phyloP scores from a whole-genome alignment of 2,888 invertebrate genomes.

The Parnassius mnemosyne region DNA sequence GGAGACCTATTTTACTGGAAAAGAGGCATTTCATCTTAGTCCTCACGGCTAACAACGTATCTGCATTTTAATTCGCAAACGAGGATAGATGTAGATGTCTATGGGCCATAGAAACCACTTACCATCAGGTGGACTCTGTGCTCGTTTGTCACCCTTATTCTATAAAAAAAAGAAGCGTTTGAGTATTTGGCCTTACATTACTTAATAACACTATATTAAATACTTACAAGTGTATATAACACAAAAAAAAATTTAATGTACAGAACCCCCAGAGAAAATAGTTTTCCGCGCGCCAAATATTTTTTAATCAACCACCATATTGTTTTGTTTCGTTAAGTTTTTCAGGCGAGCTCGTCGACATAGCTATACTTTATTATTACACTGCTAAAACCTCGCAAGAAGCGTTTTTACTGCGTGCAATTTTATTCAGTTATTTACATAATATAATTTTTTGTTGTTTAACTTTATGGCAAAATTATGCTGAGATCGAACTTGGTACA shows the following conservation, averaged over 20 bases:
- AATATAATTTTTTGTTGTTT: conserved; percentile 44
- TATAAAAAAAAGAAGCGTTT: too few species aligned
- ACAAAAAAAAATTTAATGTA: conserved; percentile 1
- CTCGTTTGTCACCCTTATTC: too few species aligned
- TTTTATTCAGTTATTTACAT: conserved; percentile 58
- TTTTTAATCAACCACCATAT: conserved; percentile 41
- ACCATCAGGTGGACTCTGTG: too few species aligned
- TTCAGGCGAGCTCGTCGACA: conserved; percentile 32
- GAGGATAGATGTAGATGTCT: too few species aligned
- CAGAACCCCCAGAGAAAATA: conserved; percentile 22
- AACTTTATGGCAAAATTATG: conserved; percentile 14
- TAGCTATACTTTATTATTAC: conserved; percentile 41
- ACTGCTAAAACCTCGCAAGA: conserved; percentile 35
- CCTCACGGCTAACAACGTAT: too few species aligned
- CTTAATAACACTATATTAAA: too few species aligned
- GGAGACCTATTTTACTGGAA: too few species aligned
- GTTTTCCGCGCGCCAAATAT: conserved; percentile 24
- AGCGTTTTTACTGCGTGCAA: conserved; percentile 52
- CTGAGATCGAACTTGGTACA: conserved; percentile 14
- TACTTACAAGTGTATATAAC: too few species aligned
- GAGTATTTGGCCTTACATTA: too few species aligned
- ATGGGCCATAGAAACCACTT: too few species aligned
- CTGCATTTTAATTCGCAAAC: too few species aligned
- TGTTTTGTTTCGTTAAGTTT: conserved; percentile 41
- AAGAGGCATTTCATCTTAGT: too few species aligned